Percentiles rank a stretch among this genome's conserved stretches.
phyloP scores from a whole-genome alignment of 1,140 invertebrate species.

The Drosophila seguyi region DNA sequence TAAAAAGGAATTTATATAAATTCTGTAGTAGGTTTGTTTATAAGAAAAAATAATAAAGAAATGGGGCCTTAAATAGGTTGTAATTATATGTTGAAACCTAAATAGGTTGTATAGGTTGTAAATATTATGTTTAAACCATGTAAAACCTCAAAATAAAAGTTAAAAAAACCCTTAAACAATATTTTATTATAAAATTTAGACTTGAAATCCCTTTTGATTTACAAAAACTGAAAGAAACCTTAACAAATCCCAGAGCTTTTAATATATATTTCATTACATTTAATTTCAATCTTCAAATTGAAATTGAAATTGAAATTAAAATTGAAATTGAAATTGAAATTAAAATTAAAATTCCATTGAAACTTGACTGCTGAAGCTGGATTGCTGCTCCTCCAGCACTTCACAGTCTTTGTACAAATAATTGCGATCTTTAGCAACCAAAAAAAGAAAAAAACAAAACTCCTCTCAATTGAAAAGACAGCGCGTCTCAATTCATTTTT shows the following conservation, averaged over 20 bases:
- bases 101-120: too few relatives aligned
- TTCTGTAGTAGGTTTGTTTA: background rate
- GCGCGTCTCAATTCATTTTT: constrained; percentile 34
- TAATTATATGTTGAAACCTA: background rate
- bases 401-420: constrained; percentile 16
- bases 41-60: background rate
- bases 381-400: background rate
- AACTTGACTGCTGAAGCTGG: background rate
- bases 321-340: constrained; percentile 7
- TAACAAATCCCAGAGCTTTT: background rate
- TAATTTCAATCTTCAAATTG: constrained; percentile 9
- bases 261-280: constrained; percentile 2
- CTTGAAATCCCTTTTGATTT: background rate
- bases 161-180: background rate
- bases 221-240: background rate
- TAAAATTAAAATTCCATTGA: constrained; percentile 5
- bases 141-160: background rate
- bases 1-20: background rate
- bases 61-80: background rate
- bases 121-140: background rate
- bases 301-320: constrained; percentile 5
- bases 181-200: background rate
- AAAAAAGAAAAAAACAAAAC: background rate
- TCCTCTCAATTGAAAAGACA: constrained; percentile 26
- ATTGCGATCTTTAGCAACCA: constrained; percentile 37